Evolutionary conservation across 2,113 vertebrate genomes (phyloP).

Genomic region (Neotragus pygmaeus): DNA sequence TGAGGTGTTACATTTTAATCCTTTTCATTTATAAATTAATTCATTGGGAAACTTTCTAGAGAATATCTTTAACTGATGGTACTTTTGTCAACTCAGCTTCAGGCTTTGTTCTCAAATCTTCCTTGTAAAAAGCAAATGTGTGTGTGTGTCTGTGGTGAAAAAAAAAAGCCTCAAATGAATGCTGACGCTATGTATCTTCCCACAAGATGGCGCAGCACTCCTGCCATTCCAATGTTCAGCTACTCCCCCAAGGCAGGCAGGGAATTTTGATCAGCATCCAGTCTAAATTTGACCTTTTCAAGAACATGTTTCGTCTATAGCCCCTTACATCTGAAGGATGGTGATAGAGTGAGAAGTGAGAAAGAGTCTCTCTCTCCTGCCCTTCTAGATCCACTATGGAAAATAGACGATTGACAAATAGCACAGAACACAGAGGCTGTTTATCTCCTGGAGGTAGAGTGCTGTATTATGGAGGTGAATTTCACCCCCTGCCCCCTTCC

Average conservation of each 20-base stretch:
- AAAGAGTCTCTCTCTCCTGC: not conserved
- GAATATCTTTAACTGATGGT: not conserved
- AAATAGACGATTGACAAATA: not conserved
- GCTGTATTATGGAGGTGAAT: not conserved
- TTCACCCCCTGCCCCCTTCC: not conserved
- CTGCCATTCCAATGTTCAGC: not conserved
- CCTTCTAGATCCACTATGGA: not conserved
- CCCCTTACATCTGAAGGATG: not conserved
- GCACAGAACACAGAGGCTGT: not conserved
- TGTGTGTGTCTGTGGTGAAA: too few relatives aligned
- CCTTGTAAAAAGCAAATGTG: not conserved
- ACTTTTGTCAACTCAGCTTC: not conserved
- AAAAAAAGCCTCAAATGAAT: not conserved
- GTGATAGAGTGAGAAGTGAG: not conserved
- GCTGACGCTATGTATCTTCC: not conserved
- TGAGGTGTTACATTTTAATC: not conserved
- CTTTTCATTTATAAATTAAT: not conserved
- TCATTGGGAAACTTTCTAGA: not conserved
- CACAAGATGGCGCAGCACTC: conserved; percentile 53
- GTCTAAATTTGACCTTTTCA: not conserved
- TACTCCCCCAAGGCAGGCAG: not conserved
- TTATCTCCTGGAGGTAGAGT: not conserved
- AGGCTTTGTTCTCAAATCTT: not conserved
- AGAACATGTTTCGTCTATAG: not conserved
- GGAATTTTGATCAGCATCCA: not conserved